A percentile compares a stretch with the other conserved stretches of the same genome.
Evolutionary conservation across 35 echinoderm and acorn worm genomes (phyloP).

Genomic region (Amphiura filiformis): DNA sequence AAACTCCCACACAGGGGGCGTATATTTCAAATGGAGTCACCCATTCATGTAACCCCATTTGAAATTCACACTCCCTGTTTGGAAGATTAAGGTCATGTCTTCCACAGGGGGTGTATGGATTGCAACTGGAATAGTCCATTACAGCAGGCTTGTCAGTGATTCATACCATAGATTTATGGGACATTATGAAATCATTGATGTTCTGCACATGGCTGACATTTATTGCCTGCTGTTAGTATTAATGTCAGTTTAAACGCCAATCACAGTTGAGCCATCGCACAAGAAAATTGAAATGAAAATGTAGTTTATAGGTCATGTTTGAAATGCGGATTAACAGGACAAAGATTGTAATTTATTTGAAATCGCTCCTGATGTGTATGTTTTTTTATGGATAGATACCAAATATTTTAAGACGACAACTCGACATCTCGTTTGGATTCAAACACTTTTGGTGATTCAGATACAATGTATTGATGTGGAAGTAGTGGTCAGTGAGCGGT

Average conservation of each 20-base stretch:
- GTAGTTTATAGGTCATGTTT: neutral
- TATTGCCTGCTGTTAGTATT: neutral
- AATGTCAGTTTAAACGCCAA: neutral
- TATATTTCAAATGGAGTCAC: too few species aligned
- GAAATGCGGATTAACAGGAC: neutral
- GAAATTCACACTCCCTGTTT: too few species aligned
- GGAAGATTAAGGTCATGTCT: too few species aligned
- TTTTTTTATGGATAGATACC: neutral
- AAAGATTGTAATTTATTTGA: constrained; percentile 2
- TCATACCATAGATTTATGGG: neutral
- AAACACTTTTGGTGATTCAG: neutral
- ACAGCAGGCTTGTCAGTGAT: neutral
- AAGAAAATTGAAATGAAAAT: neutral
- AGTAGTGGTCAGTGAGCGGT: neutral
- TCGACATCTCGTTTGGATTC: neutral
- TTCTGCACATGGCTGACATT: neutral
- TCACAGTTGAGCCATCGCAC: neutral
- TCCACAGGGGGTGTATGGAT: too few species aligned
- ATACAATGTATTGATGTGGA: neutral
- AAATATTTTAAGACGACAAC: neutral
- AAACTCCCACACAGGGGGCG: too few species aligned
- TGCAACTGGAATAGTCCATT: too few species aligned
- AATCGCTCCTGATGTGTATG: neutral
- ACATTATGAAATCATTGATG: neutral
- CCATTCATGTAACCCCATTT: too few species aligned